Evolutionary conservation across 2,888 invertebrate species (phyloP).

Genomic region (Drosophila merina): DNA sequence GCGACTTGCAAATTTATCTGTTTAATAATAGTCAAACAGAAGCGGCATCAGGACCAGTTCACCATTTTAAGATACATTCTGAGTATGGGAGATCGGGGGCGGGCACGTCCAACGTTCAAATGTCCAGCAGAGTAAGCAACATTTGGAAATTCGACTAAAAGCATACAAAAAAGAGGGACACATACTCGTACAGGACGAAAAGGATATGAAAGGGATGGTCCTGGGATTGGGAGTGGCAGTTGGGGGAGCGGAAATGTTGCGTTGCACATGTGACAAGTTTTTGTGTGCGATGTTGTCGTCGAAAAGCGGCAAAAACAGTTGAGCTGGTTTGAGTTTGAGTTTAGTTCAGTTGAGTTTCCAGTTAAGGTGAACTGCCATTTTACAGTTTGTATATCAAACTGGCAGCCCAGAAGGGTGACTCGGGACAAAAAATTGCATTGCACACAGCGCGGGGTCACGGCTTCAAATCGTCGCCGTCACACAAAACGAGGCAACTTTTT

Average conservation of each 20-base stretch:
- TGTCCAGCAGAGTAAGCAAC: conserved; percentile 74
- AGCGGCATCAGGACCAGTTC: conserved; percentile 26
- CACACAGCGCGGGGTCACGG: conserved; percentile 62
- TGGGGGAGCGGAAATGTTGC: conserved; percentile 69
- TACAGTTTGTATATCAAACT: conserved; percentile 73
- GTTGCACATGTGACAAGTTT: conserved; percentile 77
- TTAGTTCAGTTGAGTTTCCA: conserved; percentile 57
- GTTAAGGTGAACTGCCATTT: conserved; percentile 78
- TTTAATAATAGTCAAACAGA: conserved; percentile 61
- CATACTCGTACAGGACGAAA: background rate
- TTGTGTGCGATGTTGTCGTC: conserved; percentile 47
- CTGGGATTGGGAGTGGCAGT: conserved; percentile 20
- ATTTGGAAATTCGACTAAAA: conserved; percentile 77
- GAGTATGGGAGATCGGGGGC: conserved; percentile 8
- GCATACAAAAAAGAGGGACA: conserved; percentile 47
- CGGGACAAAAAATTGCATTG: conserved; percentile 34
- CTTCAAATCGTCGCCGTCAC: conserved; percentile 69
- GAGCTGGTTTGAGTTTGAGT: conserved; percentile 45
- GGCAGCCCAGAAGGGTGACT: conserved; percentile 26
- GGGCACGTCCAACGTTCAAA: conserved; percentile 58
- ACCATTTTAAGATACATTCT: conserved; percentile 10
- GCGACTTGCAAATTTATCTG: conserved; percentile 63
- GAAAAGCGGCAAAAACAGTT: conserved; percentile 62
- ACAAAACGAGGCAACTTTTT: conserved; percentile 58
- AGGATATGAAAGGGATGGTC: conserved; percentile 3